Conservation (phyloP, 2,888 invertebrate species). For the Vesta saturnalis region DNA sequence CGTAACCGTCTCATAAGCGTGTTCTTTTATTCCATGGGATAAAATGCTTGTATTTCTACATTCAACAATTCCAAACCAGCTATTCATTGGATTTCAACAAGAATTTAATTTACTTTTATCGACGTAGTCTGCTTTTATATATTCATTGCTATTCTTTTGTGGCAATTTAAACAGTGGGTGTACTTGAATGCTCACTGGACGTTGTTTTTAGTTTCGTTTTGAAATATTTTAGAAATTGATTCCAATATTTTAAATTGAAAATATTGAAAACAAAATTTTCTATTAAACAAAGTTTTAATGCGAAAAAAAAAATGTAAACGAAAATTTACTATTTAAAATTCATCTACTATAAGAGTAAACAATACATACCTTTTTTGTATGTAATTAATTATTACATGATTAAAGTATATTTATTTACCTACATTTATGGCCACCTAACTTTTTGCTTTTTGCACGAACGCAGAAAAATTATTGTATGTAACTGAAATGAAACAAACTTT, state of each 20-base stretch:
- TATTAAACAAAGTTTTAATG: background rate
- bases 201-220: background rate
- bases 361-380: no score
- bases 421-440: no score
- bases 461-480: no score
- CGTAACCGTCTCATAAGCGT: slow-evolving; percentile 20
- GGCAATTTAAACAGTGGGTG: background rate
- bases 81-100: slow-evolving; percentile 20
- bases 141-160: slow-evolving; percentile 16
- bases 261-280: no score
- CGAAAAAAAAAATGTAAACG: background rate
- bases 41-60: slow-evolving; percentile 23
- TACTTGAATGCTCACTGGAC: slow-evolving; percentile 5
- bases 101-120: slow-evolving; percentile 29
- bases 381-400: no score
- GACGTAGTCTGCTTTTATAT: slow-evolving; percentile 19
- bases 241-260: background rate
- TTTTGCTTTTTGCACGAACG: no score
- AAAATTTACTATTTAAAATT: background rate
- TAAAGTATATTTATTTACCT: no score
- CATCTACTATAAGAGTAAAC: no score
- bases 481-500: no score
- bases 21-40: slow-evolving; percentile 19
- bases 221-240: background rate
- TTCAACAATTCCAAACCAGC: slow-evolving; percentile 21